Evolutionary conservation across 1,140 invertebrate genomes (phyloP).

Genomic region (Drosophila funebris): DNA sequence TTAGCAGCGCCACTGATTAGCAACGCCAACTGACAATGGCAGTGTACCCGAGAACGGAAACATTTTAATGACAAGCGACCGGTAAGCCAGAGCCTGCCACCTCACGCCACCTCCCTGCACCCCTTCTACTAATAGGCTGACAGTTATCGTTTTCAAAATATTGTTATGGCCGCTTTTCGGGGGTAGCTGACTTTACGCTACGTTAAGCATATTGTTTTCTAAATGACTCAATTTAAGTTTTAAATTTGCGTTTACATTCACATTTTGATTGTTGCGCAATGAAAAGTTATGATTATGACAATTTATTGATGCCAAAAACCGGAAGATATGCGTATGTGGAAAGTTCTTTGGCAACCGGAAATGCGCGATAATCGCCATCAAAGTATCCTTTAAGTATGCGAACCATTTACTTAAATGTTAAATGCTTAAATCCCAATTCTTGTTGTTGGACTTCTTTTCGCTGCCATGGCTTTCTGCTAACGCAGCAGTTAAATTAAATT

Average conservation of each 20-base stretch:
- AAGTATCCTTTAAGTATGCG: not conserved
- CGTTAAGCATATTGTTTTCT: conserved; percentile 58
- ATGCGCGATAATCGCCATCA: not conserved
- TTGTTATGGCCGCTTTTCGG: conserved; percentile 56
- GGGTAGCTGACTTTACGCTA: conserved; percentile 45
- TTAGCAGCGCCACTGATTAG: conserved; percentile 71
- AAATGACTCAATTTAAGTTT: conserved; percentile 64
- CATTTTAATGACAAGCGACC: conserved; percentile 75
- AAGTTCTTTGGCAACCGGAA: conserved; percentile 1
- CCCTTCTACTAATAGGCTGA: conserved; percentile 41
- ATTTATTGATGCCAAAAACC: conserved; percentile 43
- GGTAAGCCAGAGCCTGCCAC: no score
- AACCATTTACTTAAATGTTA: not conserved
- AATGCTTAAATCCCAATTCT: not conserved
- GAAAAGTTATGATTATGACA: conserved; percentile 53
- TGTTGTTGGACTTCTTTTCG: no score
- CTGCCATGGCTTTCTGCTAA: no score
- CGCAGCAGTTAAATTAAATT: no score
- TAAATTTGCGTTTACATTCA: conserved; percentile 58
- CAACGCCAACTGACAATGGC: conserved; percentile 70
- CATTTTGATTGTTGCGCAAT: conserved; percentile 63
- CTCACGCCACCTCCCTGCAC: not conserved
- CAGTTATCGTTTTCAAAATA: conserved; percentile 78
- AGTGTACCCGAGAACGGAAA: conserved; percentile 54
- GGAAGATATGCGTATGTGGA: conserved; percentile 6